Conservation (phyloP, 2,888 invertebrate species). For the Catocala fraxini region DNA sequence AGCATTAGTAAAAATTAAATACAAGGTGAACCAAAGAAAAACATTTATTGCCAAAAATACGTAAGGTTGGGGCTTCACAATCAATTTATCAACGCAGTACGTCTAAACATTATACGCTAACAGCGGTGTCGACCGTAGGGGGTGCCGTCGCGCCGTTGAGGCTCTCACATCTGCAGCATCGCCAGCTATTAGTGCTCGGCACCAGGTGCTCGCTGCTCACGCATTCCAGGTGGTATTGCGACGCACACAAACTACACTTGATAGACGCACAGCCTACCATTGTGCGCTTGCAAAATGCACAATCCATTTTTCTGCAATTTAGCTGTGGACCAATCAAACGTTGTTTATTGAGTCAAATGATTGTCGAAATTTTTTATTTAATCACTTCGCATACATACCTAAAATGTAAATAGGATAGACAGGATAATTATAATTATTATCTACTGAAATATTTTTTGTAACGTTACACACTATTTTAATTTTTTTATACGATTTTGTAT, state of each 20-base stretch:
- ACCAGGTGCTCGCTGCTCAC: conserved; percentile 66
- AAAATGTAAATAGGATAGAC: not conserved
- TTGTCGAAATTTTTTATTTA: too few species aligned
- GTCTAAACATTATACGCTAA: conserved; percentile 53
- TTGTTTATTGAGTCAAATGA: not conserved
- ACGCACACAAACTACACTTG: conserved; percentile 74
- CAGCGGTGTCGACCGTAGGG: conserved; percentile 50
- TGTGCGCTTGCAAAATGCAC: conserved; percentile 73
- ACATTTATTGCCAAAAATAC: conserved; percentile 37
- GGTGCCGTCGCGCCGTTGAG: conserved; percentile 43
- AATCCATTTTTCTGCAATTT: conserved; percentile 64
- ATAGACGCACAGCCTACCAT: conserved; percentile 76
- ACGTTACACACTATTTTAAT: conserved; percentile 51
- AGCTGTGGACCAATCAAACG: conserved; percentile 28
- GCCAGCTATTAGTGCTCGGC: conserved; percentile 71
- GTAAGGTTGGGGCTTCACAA: conserved; percentile 17
- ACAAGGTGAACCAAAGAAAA: conserved; percentile 16
- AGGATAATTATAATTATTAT: not conserved
- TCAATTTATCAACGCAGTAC: conserved; percentile 11
- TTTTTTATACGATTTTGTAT: conserved; percentile 60
- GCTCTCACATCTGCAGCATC: conserved; percentile 69
- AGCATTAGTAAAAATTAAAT: not conserved
- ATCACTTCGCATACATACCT: too few species aligned
- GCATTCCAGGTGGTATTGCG: conserved; percentile 77
- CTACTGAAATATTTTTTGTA: conserved; percentile 37